Percentiles rank a stretch among this genome's conserved stretches.
Conservation (phyloP, 2,113 vertebrate genomes). For the Falco punctatus region DNA sequence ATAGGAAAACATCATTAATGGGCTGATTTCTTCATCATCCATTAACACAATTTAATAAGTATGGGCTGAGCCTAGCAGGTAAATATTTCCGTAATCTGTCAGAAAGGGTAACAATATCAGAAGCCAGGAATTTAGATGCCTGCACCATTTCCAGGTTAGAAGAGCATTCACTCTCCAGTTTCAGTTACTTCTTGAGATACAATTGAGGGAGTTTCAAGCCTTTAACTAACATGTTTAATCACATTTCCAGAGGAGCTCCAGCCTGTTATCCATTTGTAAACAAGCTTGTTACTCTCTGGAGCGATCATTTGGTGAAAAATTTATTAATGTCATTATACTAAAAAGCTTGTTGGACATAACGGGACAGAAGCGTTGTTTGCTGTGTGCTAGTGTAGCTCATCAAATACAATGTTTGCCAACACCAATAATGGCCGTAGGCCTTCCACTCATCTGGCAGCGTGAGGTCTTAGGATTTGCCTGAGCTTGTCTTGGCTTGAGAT, state of each 20-base stretch:
- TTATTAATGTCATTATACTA: not conserved
- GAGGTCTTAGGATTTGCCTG: not conserved
- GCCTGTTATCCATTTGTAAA: not conserved
- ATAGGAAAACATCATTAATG: not conserved
- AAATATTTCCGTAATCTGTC: not conserved
- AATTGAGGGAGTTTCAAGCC: not conserved
- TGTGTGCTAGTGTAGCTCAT: not conserved
- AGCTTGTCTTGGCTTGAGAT: not conserved
- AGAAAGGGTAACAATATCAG: not conserved
- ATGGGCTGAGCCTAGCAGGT: not conserved
- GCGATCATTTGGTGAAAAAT: not conserved
- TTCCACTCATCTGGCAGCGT: not conserved
- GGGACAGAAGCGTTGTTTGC: not conserved
- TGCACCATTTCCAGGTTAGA: not conserved
- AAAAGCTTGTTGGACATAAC: not conserved
- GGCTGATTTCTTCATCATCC: not conserved
- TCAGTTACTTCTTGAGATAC: not conserved
- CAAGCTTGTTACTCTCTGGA: not conserved
- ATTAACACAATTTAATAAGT: not conserved
- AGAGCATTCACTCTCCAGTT: not conserved
- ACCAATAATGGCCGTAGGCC: not conserved
- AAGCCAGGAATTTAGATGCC: not conserved
- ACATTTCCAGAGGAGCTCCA: not conserved
- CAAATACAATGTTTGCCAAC: not conserved
- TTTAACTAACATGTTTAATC: not conserved